Percentiles rank a stretch among this genome's conserved stretches.
These are phyloP conservation scores for Heteropelma amictum DNA, from an alignment of 2,888 invertebrate species.

Conservation along the genomic window DNA sequence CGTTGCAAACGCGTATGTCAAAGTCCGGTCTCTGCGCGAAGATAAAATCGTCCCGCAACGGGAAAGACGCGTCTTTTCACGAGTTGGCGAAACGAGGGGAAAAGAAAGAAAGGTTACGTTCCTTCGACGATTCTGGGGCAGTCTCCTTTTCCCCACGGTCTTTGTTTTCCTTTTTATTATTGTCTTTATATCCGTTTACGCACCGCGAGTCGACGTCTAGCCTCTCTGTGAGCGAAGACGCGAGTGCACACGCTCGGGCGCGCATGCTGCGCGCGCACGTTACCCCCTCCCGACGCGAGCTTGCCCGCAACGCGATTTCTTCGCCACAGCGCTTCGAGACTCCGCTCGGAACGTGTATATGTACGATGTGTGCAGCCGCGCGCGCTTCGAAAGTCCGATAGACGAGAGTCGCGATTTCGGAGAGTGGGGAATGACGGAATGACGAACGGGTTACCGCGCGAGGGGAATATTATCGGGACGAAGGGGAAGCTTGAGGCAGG, in stretches of 20 bases:
- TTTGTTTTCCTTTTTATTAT: too few relatives aligned
- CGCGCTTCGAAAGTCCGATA: neutral
- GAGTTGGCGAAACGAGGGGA: too few relatives aligned
- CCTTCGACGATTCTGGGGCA: too few relatives aligned
- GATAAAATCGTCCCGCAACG: conserved; percentile 12
- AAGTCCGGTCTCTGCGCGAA: neutral
- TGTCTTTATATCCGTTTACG: conserved; percentile 13
- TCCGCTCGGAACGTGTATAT: too few relatives aligned
- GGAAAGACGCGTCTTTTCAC: neutral
- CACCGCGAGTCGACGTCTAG: too few relatives aligned
- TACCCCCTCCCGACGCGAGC: neutral
- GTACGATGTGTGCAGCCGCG: too few relatives aligned
- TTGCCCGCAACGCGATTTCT: neutral
- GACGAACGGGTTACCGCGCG: neutral
- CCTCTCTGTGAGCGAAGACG: too few relatives aligned
- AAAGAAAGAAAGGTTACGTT: too few relatives aligned
- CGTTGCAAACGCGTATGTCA: conserved; percentile 11
- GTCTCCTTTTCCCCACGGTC: too few relatives aligned
- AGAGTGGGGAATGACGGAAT: neutral
- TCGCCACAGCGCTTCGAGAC: too few relatives aligned
- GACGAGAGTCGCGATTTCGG: neutral
- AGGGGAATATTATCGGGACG: neutral
- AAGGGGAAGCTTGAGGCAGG: conserved; percentile 72
- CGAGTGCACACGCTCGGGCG: too few relatives aligned
- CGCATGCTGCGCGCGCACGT: neutral